Percentiles rank a stretch among this genome's conserved stretches.
These are phyloP conservation scores for Euspilapteryx auroguttella DNA, from an alignment of 2,888 invertebrate species.

Conservation along the genomic window DNA sequence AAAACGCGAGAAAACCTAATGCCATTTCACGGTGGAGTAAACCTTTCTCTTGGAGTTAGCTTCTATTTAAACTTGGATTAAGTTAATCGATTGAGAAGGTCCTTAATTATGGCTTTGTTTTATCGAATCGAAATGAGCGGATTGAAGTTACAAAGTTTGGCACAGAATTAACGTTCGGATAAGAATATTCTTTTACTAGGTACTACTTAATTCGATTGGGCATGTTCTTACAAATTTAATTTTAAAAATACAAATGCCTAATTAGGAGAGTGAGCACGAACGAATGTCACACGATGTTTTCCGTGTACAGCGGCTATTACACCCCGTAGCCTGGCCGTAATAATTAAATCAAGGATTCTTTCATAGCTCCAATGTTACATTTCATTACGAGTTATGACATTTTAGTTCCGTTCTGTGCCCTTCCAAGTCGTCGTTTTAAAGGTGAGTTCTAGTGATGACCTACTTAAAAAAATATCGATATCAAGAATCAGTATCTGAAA, in stretches of 20 bases:
- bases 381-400: conserved; percentile 30
- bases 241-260: too few species aligned
- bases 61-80: conserved; percentile 59
- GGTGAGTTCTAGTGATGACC: conserved; percentile 1
- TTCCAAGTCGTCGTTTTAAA: conserved; percentile 1
- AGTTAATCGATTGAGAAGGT: conserved; percentile 59
- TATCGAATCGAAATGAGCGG: conserved; percentile 35
- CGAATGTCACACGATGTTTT: conserved; percentile 13
- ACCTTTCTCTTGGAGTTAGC: conserved; percentile 58
- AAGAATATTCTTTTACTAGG: too few species aligned
- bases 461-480: too few species aligned
- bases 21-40: conserved; percentile 61
- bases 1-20: conserved; percentile 60
- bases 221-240: too few species aligned
- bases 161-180: too few species aligned
- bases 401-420: conserved; percentile 22
- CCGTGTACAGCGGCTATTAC: conserved; percentile 32
- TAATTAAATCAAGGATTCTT: conserved; percentile 45
- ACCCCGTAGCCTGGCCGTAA: conserved; percentile 17
- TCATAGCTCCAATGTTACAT: conserved; percentile 15
- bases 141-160: conserved; percentile 39
- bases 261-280: too few species aligned
- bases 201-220: too few species aligned
- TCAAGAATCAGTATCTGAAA: too few species aligned
- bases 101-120: conserved; percentile 60